Evolutionary conservation across 2,113 vertebrate genomes (phyloP).

Genomic region (Antechinus stuartii): DNA sequence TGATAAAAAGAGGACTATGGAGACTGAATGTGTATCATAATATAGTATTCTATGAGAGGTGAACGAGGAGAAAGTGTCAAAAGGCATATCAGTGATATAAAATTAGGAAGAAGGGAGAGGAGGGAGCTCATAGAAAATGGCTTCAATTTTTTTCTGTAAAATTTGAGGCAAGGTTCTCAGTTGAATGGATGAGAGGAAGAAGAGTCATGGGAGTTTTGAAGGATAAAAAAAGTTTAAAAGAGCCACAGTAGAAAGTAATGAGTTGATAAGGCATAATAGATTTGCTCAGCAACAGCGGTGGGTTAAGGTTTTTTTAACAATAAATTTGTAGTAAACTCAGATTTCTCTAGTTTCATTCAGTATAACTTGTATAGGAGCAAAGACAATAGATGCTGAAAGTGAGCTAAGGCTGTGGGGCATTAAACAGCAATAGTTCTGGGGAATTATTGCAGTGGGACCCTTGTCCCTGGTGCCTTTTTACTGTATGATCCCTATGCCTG

Average conservation of each 20-base stretch:
- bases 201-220: not conserved
- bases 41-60: not conserved
- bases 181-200: not conserved
- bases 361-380: not conserved
- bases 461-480: not conserved
- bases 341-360: not conserved
- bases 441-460: not conserved
- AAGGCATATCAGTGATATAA: not conserved
- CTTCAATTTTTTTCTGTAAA: not conserved
- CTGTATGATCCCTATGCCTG: not conserved
- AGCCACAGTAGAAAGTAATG: not conserved
- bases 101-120: not conserved
- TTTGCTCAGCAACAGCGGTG: not conserved
- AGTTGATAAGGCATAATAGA: not conserved
- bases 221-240: not conserved
- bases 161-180: not conserved
- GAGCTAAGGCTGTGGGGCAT: not conserved
- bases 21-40: too few relatives aligned
- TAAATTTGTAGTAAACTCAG: not conserved
- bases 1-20: not conserved
- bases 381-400: not conserved
- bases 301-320: not conserved
- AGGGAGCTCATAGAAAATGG: not conserved
- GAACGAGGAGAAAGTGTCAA: not conserved
- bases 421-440: not conserved